Conservation (phyloP, 92 coral and sea anemone genomes). For the Bergia puertoricense region DNA sequence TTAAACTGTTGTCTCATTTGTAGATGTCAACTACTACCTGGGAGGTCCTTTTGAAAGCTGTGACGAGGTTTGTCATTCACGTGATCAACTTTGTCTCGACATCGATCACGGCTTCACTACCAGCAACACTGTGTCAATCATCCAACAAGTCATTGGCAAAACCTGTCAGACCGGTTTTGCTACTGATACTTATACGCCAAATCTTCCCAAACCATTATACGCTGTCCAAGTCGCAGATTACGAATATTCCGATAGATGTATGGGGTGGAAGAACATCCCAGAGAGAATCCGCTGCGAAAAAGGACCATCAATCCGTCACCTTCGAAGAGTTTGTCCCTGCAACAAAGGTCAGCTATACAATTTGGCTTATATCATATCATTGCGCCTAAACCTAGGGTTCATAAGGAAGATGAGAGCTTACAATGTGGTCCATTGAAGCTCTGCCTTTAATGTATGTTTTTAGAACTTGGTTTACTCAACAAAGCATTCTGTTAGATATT, state of each 20-base stretch:
- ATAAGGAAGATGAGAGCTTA: too few relatives aligned
- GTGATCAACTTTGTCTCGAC: slow-evolving; percentile 22
- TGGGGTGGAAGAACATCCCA: slow-evolving; percentile 1
- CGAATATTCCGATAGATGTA: background rate
- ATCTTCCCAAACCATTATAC: background rate
- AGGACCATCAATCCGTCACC: background rate
- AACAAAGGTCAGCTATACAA: background rate
- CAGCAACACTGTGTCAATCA: background rate
- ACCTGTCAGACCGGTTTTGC: background rate
- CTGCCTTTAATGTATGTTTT: too few relatives aligned
- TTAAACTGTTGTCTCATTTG: background rate
- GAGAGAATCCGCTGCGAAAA: background rate
- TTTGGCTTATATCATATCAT: too few relatives aligned
- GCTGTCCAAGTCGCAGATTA: too few relatives aligned
- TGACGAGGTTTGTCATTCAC: slow-evolving; percentile 18
- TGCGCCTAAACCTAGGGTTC: too few relatives aligned
- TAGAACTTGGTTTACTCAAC: too few relatives aligned
- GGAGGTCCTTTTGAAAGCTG: slow-evolving; percentile 10
- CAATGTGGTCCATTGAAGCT: too few relatives aligned
- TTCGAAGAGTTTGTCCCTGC: slow-evolving; percentile 7
- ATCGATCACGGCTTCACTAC: slow-evolving; percentile 12
- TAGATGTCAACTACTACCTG: slow-evolving; percentile 16
- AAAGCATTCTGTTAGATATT: too few relatives aligned
- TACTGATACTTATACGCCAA: background rate
- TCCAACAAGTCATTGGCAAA: background rate